Percentiles rank a stretch among this genome's conserved stretches.
Conservation (phyloP, 2,797 vertebrate genomes). For the Eulemur mongoz region DNA sequence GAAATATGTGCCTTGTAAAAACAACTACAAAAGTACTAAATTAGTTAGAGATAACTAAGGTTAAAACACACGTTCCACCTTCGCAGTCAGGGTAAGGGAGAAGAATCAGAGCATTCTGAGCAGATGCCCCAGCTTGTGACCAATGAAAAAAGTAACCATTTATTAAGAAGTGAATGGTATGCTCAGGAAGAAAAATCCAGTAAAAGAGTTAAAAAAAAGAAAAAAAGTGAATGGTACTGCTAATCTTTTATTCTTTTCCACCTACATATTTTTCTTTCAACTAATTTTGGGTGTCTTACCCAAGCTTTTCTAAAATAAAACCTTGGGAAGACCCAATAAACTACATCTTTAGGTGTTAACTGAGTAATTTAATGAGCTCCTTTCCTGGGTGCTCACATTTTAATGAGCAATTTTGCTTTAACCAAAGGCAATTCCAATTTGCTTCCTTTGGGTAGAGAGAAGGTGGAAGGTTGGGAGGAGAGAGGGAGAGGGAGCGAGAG, state of each 20-base stretch:
- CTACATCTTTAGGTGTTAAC: background rate
- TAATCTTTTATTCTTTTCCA: background rate
- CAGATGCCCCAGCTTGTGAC: background rate
- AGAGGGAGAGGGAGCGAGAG: too few relatives aligned
- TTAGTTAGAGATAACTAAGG: background rate
- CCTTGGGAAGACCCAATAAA: background rate
- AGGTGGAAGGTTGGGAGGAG: too few relatives aligned
- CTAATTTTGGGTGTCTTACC: background rate
- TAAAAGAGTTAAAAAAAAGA: background rate
- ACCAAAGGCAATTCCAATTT: background rate
- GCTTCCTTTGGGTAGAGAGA: background rate
- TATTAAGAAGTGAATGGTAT: background rate
- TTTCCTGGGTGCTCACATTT: conserved; percentile 13
- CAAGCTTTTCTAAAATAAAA: background rate
- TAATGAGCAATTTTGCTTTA: background rate
- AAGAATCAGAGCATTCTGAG: background rate
- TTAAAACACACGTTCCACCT: background rate
- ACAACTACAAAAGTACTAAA: background rate
- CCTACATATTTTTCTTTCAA: conserved; percentile 19
- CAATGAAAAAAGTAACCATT: background rate
- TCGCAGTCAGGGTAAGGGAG: background rate
- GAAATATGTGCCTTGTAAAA: background rate
- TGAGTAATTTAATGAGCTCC: background rate
- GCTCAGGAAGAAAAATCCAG: too few relatives aligned
- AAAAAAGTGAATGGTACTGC: background rate